These are phyloP conservation scores for Acronicta psi DNA, from an alignment of 2,888 invertebrate species.

Conservation along the genomic window DNA sequence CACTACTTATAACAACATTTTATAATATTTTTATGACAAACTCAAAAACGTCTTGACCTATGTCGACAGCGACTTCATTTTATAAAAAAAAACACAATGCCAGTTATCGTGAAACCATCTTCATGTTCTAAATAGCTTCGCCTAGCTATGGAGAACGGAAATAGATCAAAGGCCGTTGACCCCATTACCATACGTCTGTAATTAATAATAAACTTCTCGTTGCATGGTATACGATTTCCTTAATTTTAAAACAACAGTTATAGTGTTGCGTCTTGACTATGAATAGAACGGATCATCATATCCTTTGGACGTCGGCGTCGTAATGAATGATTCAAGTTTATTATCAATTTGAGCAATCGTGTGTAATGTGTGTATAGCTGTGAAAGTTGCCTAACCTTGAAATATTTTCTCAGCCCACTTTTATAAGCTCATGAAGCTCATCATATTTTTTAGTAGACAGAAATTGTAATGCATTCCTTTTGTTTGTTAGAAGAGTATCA, in stretches of 20 bases:
- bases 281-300: slow-evolving; percentile 38
- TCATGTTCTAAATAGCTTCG: slow-evolving; percentile 41
- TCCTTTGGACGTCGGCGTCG: slow-evolving; percentile 31
- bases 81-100: slow-evolving; percentile 44
- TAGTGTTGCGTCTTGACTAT: slow-evolving; percentile 17
- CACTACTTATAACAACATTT: too few species aligned
- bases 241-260: slow-evolving; percentile 40
- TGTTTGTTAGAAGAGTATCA: too few species aligned
- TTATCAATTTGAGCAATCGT: slow-evolving; percentile 8
- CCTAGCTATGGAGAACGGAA: slow-evolving; percentile 58
- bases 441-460: slow-evolving; percentile 1
- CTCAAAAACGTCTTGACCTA: too few species aligned
- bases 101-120: slow-evolving; percentile 32
- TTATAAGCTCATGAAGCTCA: too few species aligned
- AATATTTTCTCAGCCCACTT: not conserved
- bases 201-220: slow-evolving; percentile 65
- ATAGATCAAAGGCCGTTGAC: slow-evolving; percentile 73
- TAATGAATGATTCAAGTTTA: slow-evolving; percentile 29
- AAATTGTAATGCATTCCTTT: too few species aligned
- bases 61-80: too few species aligned
- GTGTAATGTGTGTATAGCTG: too few species aligned
- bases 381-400: not conserved
- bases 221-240: slow-evolving; percentile 36
- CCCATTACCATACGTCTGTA: slow-evolving; percentile 65
- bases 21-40: too few species aligned